These are phyloP conservation scores for Drosophila villosipedis DNA, from an alignment of 2,888 invertebrate genomes.

Conservation along the genomic window DNA sequence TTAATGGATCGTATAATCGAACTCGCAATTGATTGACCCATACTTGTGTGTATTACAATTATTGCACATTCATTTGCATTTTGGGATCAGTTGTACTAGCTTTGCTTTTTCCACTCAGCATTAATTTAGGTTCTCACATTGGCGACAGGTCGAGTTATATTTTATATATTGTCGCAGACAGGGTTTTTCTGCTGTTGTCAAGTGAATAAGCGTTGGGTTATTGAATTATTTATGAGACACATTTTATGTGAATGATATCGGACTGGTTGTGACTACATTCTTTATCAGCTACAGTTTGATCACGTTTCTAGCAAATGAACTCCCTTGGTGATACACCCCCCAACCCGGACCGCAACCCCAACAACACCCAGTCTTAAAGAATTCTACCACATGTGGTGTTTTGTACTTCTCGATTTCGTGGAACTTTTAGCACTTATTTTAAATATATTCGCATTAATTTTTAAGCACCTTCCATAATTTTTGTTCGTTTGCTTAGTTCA, in stretches of 20 bases:
- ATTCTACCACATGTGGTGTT: constrained; percentile 28
- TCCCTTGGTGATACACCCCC: constrained; percentile 1
- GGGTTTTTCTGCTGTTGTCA: constrained; percentile 33
- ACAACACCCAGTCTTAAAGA: neutral
- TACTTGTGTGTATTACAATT: constrained; percentile 38
- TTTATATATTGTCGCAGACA: too few species aligned
- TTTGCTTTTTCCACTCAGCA: constrained; percentile 47
- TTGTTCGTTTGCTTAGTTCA: constrained; percentile 18
- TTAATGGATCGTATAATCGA: constrained; percentile 15
- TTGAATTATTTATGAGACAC: constrained; percentile 55
- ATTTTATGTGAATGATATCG: constrained; percentile 10
- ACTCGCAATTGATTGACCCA: constrained; percentile 23
- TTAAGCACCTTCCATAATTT: constrained; percentile 1
- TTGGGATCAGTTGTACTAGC: constrained; percentile 8
- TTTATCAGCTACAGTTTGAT: constrained; percentile 3
- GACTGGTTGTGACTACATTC: neutral
- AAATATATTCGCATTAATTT: constrained; percentile 5
- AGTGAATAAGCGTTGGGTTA: constrained; percentile 12
- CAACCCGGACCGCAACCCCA: too few species aligned
- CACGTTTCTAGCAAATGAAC: constrained; percentile 21
- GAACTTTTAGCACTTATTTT: neutral
- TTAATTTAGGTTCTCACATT: constrained; percentile 48
- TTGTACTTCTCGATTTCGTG: neutral
- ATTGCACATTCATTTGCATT: constrained; percentile 32
- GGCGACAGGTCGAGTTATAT: constrained; percentile 22